Percentiles rank a stretch among this genome's conserved stretches.
Conservation (phyloP, 1,140 invertebrate genomes). For the Lutraria rhynchaena region DNA sequence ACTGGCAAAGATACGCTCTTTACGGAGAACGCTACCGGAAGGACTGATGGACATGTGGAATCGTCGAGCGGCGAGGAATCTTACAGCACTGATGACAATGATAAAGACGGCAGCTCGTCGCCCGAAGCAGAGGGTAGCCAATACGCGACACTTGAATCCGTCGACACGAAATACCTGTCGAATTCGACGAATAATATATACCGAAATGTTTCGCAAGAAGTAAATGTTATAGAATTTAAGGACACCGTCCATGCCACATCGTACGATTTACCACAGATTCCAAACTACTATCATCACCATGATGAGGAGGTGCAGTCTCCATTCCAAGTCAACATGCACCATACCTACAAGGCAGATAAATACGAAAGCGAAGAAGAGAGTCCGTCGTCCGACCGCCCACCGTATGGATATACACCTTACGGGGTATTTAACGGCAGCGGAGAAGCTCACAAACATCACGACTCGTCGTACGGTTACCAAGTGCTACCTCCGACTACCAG, state of each 20-base stretch:
- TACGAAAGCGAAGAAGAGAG: not conserved
- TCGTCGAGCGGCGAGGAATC: conserved; percentile 46
- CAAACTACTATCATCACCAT: conserved; percentile 7
- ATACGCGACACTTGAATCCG: conserved; percentile 35
- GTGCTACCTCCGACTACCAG: not conserved
- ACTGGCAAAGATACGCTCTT: conserved; percentile 31
- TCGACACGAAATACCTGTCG: conserved; percentile 16
- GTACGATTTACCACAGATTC: conserved; percentile 7
- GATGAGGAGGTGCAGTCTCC: not conserved
- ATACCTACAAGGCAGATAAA: not conserved
- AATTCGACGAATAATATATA: not conserved
- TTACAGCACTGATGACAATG: conserved; percentile 26
- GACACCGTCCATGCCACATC: conserved; percentile 28
- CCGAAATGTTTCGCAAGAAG: conserved; percentile 24
- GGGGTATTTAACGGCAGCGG: not conserved
- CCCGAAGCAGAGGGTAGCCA: not conserved
- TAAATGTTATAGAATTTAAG: conserved; percentile 48
- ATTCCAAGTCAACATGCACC: not conserved
- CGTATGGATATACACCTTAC: conserved; percentile 11
- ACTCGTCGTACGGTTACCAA: not conserved
- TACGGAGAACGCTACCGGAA: conserved; percentile 29
- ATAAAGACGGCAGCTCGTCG: not conserved
- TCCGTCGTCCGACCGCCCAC: too few species aligned
- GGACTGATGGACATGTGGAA: conserved; percentile 28
- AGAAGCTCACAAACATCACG: not conserved